Base-by-base conservation (phyloP, 2,113 vertebrate genomes). In the Microtus pennsylvanicus region DNA sequence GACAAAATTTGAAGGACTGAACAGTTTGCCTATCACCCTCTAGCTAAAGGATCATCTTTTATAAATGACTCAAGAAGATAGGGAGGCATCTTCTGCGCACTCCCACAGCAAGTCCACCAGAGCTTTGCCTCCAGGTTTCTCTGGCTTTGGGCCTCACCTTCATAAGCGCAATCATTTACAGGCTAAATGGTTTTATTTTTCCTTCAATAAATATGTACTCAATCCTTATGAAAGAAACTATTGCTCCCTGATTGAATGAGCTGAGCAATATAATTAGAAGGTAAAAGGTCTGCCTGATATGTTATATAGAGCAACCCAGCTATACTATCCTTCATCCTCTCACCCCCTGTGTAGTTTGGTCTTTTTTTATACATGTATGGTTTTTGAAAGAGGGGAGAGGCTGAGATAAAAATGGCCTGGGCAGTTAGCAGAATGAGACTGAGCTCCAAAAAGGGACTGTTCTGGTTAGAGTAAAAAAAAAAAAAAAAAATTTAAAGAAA, bases 391-490 rank as follows among this genome's bases (percentile, higher is more conserved):
- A 91, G 55, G 87, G 28, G 89, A 96, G 90, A 96, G 35, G 91
- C 82, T 33, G 80, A 2, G 1, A 97, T 89, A 88, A 97, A 96
- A 97, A 92, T 93, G 87, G 78, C 93, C 92, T 96, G 87, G 94
- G 76, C 65, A 83, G 38, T 80, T 92, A 95, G 87, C 52, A 97
- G 93, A 95, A 42, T 19, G 89, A 93, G 83, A 70, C 89, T 94
- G 90, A 95, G 96, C 98, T 96, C 82, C 94, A 97, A 97, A 89
- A 94, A 97, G 86, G 92, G 89, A 86, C 61, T 65, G 61, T 92
- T 97, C 96, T 97, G 96, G 97, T 94, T 87, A 87, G 26, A 93
- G 69, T 74, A 83, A 92, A 75, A 55, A 30, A 14, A 38, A 35
- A 76, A 47, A 22, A 55, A 17, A n/a, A 81, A 58, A 38, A 45